A percentile compares a stretch with the other conserved stretches of the same genome.
Conservation (phyloP, 2,888 invertebrate species). For the Dendrolimus houi region DNA sequence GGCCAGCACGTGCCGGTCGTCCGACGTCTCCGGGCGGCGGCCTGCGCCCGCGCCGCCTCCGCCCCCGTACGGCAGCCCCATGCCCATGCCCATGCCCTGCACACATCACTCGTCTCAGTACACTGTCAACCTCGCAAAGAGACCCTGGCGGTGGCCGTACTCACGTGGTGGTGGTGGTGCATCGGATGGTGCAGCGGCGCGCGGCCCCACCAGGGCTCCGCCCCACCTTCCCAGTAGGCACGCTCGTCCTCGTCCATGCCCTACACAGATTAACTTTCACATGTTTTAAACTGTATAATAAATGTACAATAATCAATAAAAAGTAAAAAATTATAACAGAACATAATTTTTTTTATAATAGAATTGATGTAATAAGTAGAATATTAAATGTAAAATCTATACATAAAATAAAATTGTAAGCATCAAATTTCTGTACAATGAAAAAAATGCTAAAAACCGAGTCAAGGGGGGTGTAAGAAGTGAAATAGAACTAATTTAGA, state of each 20-base stretch:
- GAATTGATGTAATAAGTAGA: too few relatives aligned
- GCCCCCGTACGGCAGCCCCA: conserved; percentile 14
- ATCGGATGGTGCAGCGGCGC: conserved; percentile 53
- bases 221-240: conserved; percentile 92
- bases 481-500: too few relatives aligned
- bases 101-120: too few relatives aligned
- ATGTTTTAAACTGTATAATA: background rate
- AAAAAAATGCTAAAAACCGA: too few relatives aligned
- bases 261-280: conserved; percentile 17
- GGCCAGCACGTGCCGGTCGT: conserved; percentile 96
- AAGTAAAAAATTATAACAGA: too few relatives aligned
- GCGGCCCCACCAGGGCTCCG: conserved; percentile 74
- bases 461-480: too few relatives aligned
- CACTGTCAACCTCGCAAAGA: too few relatives aligned
- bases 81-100: conserved; percentile 38
- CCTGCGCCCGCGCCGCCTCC: conserved; percentile 60
- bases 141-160: too few relatives aligned
- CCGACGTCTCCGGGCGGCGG: conserved; percentile 92
- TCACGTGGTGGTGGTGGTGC: conserved; percentile 53
- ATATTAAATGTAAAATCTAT: too few relatives aligned
- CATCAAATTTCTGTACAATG: too few relatives aligned
- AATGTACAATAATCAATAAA: background rate
- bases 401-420: too few relatives aligned
- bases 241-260: conserved; percentile 87
- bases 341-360: too few relatives aligned